Percentiles rank a stretch among this genome's conserved stretches.
phyloP scores from a whole-genome alignment of 2,888 invertebrate genomes.

The Campoletis raptor region DNA sequence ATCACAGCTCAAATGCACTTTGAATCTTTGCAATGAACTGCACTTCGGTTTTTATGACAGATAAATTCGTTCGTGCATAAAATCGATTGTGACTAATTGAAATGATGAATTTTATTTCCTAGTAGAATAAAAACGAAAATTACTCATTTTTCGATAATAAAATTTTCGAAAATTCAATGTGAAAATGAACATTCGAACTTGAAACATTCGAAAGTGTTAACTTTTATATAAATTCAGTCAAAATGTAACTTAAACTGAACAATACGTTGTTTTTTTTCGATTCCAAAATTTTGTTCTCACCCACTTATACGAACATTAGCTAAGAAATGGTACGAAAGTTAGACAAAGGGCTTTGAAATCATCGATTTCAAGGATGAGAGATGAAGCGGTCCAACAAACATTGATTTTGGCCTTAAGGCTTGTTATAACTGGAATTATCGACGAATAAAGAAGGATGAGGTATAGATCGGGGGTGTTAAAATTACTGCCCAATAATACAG shows the following conservation, averaged over 20 bases:
- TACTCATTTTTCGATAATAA: not conserved
- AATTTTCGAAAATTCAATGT: not conserved
- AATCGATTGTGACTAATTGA: not conserved
- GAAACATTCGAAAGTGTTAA: not conserved
- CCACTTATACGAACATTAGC: not conserved
- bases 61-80: slow-evolving; percentile 3
- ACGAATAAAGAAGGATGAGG: slow-evolving; percentile 17
- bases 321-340: not conserved
- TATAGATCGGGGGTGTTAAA: slow-evolving; percentile 72
- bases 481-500: slow-evolving; percentile 70
- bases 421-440: slow-evolving; percentile 71
- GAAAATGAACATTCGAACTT: too few relatives aligned
- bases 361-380: not conserved
- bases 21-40: slow-evolving; percentile 11
- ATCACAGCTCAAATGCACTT: slow-evolving; percentile 41
- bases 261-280: not conserved
- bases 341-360: not conserved
- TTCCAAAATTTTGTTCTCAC: not conserved
- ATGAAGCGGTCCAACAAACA: slow-evolving; percentile 55
- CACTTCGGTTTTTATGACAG: not conserved
- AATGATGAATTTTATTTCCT: not conserved
- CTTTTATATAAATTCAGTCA: not conserved
- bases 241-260: not conserved
- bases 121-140: not conserved
- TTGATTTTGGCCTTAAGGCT: slow-evolving; percentile 71